phyloP scores from a whole-genome alignment of 2,113 vertebrate genomes.

The Catharus bicknelli region DNA sequence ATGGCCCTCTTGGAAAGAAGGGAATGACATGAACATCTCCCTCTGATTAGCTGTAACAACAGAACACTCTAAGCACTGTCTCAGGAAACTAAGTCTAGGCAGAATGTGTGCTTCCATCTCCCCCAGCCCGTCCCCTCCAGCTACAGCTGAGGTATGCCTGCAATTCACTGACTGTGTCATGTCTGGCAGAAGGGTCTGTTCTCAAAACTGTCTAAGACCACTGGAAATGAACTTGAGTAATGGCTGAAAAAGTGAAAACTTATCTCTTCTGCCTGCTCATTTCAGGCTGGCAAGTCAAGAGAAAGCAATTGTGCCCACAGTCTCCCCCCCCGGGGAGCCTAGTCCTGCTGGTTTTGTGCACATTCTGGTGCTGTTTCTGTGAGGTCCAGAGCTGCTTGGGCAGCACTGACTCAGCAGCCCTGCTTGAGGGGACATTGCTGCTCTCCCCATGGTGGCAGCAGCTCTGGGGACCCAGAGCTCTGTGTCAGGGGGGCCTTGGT shows the following conservation, averaged over 20 bases:
- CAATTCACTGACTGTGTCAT: not conserved
- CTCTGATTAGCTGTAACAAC: not conserved
- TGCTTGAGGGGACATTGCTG: not conserved
- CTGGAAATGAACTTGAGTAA: not conserved
- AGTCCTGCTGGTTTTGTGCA: not conserved
- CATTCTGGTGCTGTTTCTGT: not conserved
- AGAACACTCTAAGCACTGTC: not conserved
- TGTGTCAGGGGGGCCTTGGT: not conserved
- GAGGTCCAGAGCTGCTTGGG: accelerated
- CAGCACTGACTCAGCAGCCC: accelerated
- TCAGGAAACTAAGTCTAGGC: not conserved
- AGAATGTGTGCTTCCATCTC: not conserved
- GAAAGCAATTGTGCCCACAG: not conserved
- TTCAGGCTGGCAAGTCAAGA: not conserved
- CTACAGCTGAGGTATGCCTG: not conserved
- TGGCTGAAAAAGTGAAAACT: not conserved
- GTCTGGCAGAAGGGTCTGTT: not conserved
- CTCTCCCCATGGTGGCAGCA: not conserved
- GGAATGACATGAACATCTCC: not conserved
- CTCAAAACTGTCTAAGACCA: not conserved
- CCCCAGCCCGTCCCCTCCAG: not conserved
- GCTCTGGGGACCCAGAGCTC: not conserved
- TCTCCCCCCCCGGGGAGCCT: not conserved
- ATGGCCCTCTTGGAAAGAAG: not conserved
- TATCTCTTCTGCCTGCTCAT: not conserved